Conservation (phyloP, 2,888 invertebrate species). For the Drosophila merina region DNA sequence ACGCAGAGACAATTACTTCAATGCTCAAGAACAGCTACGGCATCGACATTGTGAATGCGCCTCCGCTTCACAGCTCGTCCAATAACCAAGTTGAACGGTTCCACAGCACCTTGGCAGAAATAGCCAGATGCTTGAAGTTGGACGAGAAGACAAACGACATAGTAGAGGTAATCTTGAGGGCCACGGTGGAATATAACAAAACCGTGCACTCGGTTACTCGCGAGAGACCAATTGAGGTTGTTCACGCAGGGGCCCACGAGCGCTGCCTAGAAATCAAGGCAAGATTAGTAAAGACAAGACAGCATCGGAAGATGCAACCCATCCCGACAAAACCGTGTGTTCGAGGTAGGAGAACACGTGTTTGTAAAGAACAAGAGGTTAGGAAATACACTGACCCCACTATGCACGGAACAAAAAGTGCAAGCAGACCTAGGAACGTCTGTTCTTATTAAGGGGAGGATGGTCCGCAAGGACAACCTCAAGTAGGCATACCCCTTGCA, state of each 20-base stretch:
- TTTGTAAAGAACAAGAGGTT: constrained; percentile 12
- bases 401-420: constrained; percentile 1
- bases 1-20: too few relatives aligned
- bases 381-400: constrained; percentile 13
- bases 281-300: too few relatives aligned
- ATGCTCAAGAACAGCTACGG: not conserved
- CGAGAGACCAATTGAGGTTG: not conserved
- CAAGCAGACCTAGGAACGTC: constrained; percentile 1
- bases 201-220: constrained; percentile 3
- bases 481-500: not conserved
- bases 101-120: constrained; percentile 7
- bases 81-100: constrained; percentile 11
- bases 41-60: not conserved
- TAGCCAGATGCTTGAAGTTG: constrained; percentile 2
- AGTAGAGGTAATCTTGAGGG: constrained; percentile 2
- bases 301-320: not conserved
- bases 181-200: constrained; percentile 5
- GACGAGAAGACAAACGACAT: constrained; percentile 12
- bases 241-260: too few relatives aligned
- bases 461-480: constrained; percentile 8
- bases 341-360: constrained; percentile 16
- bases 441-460: not conserved
- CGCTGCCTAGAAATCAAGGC: too few relatives aligned
- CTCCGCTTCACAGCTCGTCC: not conserved
- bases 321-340: constrained; percentile 12